These are phyloP conservation scores for Hesperia comma DNA, from an alignment of 2,888 invertebrate genomes.

Conservation along the genomic window DNA sequence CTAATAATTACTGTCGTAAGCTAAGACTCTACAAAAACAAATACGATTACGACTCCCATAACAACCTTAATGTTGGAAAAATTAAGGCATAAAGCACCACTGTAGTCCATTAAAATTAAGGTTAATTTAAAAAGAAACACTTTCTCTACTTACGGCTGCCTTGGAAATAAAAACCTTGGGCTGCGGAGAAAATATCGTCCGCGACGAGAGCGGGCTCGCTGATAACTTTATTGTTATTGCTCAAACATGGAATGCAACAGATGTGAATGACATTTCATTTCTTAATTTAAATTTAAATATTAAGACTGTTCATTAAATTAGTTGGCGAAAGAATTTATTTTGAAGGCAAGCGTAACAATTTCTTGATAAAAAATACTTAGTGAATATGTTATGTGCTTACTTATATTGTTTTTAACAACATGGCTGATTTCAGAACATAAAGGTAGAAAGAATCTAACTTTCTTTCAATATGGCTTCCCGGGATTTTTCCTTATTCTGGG, in stretches of 20 bases:
- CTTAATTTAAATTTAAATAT: conserved; percentile 11
- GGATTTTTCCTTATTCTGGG: too few relatives aligned
- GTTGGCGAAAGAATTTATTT: too few relatives aligned
- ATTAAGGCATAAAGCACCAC: conserved; percentile 21
- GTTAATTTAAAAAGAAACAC: conserved; percentile 55
- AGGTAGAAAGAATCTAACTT: too few relatives aligned
- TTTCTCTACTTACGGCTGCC: conserved; percentile 55
- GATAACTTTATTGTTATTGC: conserved; percentile 66
- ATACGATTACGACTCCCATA: too few relatives aligned
- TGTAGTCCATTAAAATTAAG: conserved; percentile 19
- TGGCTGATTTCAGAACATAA: too few relatives aligned
- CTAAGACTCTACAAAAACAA: too few relatives aligned
- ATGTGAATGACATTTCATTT: conserved; percentile 26
- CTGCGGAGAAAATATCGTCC: conserved; percentile 55
- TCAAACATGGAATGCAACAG: conserved; percentile 43
- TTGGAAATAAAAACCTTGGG: conserved; percentile 50
- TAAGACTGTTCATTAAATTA: conserved; percentile 12
- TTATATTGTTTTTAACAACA: too few relatives aligned
- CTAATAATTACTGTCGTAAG: too few relatives aligned
- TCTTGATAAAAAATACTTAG: neutral
- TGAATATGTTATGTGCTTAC: too few relatives aligned
- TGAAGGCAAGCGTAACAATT: too few relatives aligned
- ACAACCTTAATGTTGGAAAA: too few relatives aligned
- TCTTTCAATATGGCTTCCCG: too few relatives aligned
- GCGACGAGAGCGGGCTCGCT: conserved; percentile 51